Evolutionary conservation across 64 coral and sea anemone species (phyloP).

Genomic region (Montipora capricornis): DNA sequence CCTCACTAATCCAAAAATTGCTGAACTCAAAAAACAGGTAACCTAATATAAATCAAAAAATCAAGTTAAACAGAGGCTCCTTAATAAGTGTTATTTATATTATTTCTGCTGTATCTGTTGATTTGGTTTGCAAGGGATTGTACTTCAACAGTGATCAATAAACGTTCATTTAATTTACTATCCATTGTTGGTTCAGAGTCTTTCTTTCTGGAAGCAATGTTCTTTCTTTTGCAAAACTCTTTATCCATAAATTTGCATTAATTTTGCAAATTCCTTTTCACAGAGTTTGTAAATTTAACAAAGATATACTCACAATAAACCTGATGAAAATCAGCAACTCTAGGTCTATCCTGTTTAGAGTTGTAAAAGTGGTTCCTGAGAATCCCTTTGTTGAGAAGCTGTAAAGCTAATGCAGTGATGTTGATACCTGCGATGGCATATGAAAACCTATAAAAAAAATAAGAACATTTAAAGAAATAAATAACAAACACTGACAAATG

Average conservation of each 20-base stretch:
- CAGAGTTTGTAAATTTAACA: background rate
- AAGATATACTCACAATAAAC: conserved; percentile 85
- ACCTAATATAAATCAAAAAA: conserved; percentile 62
- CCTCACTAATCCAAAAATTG: conserved; percentile 91
- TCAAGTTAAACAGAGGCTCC: background rate
- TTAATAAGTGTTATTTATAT: background rate
- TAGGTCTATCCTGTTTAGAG: conserved; percentile 74
- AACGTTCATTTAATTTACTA: no score
- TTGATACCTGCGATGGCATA: conserved; percentile 99
- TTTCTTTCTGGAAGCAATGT: no score
- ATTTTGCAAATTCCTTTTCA: no score
- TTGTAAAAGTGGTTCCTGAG: conserved; percentile 96
- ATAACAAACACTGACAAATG: no score
- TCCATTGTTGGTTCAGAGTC: no score
- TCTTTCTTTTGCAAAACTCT: no score
- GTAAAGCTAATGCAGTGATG: conserved; percentile 79
- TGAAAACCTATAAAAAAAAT: conserved; percentile 73
- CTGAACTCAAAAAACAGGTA: conserved; percentile 96
- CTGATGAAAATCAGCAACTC: conserved; percentile 89
- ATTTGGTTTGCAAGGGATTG: no score
- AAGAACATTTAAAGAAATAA: background rate
- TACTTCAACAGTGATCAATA: no score
- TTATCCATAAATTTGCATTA: no score
- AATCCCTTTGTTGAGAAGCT: conserved; percentile 78
- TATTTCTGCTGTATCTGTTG: no score